Base-by-base conservation (phyloP, 2,888 invertebrate species). In the Eupithecia pulchellata region DNA sequence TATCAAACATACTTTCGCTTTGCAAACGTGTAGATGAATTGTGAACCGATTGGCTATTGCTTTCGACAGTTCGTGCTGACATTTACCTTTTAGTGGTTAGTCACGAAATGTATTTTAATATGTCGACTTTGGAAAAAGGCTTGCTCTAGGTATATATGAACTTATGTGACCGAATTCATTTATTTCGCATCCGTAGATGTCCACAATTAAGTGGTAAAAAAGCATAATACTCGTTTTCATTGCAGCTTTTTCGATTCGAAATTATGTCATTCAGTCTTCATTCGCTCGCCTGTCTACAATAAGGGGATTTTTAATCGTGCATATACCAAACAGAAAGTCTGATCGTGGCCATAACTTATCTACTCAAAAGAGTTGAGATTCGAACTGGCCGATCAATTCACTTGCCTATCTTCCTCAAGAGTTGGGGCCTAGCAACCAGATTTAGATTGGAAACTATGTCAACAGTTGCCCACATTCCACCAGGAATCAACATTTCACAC, bases 401-500 rank as follows among this genome's bases (percentile, higher is more conserved):
- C 17, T 6, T 6, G 42, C n/a, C n/a, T n/a, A 42, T 42, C 42
- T n/a, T 42, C n/a, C n/a, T 42, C 6, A 5, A n/a, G n/a, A 42
- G n/a, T 42, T n/a, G 42, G 17, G 42, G n/a, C 42, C n/a, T n/a
- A 42, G 42, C 8, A n/a, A 42, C 42, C n/a, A 47, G 11, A 47
- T 20, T 11, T 47, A 9, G 20, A 47, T 47, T 20, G 47, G 20
- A 47, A 47, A 47, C 9, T 47, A 20, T 47, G 20, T 47, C 20
- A 47, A 20, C 9, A 9, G 20, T 47, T 20, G 20, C 47, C 47
- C 20, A 11, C 58, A 73, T 72, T 68, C 60, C 68, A 69, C 68
- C 72, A 73, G 70, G 68, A 72, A 73, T 52, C n/a, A n/a, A 67
- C 70, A 42, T 68, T 57, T 47, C 64, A 63, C 72, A 72, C 34